phyloP scores from a whole-genome alignment of 1,140 invertebrate genomes.

The Diabrotica virgifera region DNA sequence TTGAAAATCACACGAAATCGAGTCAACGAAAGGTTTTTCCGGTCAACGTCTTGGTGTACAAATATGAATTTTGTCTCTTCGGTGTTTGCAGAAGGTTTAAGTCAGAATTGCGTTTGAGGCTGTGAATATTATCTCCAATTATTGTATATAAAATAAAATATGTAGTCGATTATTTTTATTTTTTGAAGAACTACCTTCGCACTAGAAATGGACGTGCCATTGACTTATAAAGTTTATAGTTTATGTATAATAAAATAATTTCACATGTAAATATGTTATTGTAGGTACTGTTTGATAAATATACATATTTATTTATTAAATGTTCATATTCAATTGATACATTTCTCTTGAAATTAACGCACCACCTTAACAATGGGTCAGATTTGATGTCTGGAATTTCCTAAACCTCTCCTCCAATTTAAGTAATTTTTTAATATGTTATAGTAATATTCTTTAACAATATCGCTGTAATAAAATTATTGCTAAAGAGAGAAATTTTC shows the following conservation, averaged over 20 bases:
- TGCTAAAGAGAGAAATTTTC: too few species aligned
- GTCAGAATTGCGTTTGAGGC: constrained; percentile 40
- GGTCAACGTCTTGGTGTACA: background rate
- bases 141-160: constrained; percentile 26
- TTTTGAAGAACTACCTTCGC: constrained; percentile 25
- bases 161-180: constrained; percentile 25
- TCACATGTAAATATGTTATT: constrained; percentile 37
- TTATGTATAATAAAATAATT: constrained; percentile 32
- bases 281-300: constrained; percentile 43
- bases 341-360: too few species aligned
- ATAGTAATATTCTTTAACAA: too few species aligned
- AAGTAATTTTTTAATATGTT: too few species aligned
- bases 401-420: too few species aligned
- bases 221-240: constrained; percentile 39
- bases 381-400: too few species aligned
- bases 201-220: constrained; percentile 42
- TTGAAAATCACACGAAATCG: too few species aligned
- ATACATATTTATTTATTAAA: constrained; percentile 42
- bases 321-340: background rate
- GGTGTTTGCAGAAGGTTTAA: constrained; percentile 19
- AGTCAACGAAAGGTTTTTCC: too few species aligned
- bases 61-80: background rate
- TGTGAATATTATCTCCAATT: constrained; percentile 41
- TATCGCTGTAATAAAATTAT: too few species aligned
- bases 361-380: too few species aligned